Conservation (phyloP, 2,888 invertebrate genomes). For the Neoaliturus tenellus region DNA sequence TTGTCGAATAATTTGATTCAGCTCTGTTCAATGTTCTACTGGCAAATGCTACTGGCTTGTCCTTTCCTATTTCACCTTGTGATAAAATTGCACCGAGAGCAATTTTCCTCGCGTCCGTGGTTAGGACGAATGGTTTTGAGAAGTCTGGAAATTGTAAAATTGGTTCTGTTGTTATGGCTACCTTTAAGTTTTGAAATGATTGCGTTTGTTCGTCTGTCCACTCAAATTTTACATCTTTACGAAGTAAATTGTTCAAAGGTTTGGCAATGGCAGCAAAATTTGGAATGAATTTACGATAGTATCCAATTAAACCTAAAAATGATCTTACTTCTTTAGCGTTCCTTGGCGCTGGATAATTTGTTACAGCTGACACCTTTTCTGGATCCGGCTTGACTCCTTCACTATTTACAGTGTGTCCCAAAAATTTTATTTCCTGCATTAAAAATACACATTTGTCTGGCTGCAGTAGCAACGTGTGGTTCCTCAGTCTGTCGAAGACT, state of each 20-base stretch:
- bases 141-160: conserved; percentile 51
- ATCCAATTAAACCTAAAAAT: conserved; percentile 33
- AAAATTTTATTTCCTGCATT: background rate
- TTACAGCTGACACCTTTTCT: conserved; percentile 10
- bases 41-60: conserved; percentile 44
- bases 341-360: background rate
- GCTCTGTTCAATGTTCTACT: conserved; percentile 47
- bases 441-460: conserved; percentile 1
- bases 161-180: conserved; percentile 44
- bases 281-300: conserved; percentile 38
- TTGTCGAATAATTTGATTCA: conserved; percentile 53
- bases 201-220: conserved; percentile 51
- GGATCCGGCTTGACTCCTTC: conserved; percentile 39
- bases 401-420: conserved; percentile 11
- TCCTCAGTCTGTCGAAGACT: conserved; percentile 37
- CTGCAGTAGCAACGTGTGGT: conserved; percentile 5
- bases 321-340: conserved; percentile 20
- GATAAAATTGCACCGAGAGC: conserved; percentile 51
- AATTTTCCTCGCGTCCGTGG: conserved; percentile 53
- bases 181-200: conserved; percentile 59
- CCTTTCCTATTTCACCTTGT: conserved; percentile 25
- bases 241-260: conserved; percentile 39
- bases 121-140: conserved; percentile 54
- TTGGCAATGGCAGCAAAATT: conserved; percentile 44
- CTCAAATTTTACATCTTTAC: background rate